Evolutionary conservation across 2,888 invertebrate genomes (phyloP), one percentile per base, ranked within the genome.

Genomic region (Resseliella maxima): DNA sequence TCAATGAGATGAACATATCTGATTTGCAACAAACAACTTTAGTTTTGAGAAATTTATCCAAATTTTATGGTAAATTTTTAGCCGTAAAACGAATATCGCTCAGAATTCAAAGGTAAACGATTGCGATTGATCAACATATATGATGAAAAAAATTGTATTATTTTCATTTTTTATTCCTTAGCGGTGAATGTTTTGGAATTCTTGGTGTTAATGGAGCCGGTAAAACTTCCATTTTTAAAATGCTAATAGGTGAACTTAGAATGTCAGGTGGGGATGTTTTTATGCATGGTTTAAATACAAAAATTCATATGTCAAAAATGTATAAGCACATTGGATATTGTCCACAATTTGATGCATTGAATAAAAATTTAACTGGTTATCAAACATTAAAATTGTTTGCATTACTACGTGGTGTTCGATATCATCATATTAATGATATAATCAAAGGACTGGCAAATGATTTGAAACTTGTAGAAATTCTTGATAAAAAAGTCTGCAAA

Each of bases 171-270:
- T n/a, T n/a, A n/a, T n/a, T n/a, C n/a, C n/a, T 8, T 86, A 90
- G 94, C 87, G 93, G 93, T 15, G 96, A 96, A 90, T 96, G 96
- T 89, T 97, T 97, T 89, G 96, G 96, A 0, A 90, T 97, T 72
- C 91, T 97, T 85, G 96, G 97, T 0, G 94, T 96, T 0, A 97
- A 97, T 90, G 97, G 97, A 18, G 96, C 97, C 3, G 97, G 97
- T 0, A 97, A 97, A 90, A 96, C 96, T 0, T 94, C 95, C 0
- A 97, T 97, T 0, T 98, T 98, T 90, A 96, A 96, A 91, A 96
- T 97, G 95, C 92, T 97, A 89, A 97, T 97, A 86, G 97, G 97
- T 0, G 97, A 96, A 89, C 95, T 94, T 89, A 90, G 91, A 3
- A 93, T 96, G 18, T 93, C 94, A 0, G 92, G 92, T 86, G 96